These are phyloP conservation scores for Lumbricus terrestris DNA, from an alignment of 2,888 invertebrate genomes.

Conservation along the genomic window DNA sequence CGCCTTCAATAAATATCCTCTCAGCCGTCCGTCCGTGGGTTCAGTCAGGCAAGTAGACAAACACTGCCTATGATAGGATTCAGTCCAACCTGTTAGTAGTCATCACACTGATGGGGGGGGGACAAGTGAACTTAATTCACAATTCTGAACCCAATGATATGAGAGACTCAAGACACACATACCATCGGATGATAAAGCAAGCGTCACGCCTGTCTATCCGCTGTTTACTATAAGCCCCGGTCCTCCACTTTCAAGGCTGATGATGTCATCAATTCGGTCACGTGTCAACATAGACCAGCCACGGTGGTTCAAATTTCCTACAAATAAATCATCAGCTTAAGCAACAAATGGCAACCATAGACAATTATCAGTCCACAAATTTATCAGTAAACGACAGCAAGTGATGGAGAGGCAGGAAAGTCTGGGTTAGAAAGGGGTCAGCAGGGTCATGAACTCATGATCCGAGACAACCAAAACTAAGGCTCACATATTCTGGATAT, in stretches of 20 bases:
- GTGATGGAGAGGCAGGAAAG: background rate
- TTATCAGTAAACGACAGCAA: background rate
- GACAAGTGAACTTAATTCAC: background rate
- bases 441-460: no score
- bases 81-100: background rate
- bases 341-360: background rate
- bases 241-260: background rate
- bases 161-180: background rate
- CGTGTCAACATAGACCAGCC: background rate
- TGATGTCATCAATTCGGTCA: background rate
- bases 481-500: no score
- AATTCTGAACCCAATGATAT: background rate
- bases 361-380: background rate
- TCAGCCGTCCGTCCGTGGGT: no score
- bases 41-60: background rate
- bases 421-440: no score
- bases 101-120: background rate
- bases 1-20: background rate
- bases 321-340: background rate
- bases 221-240: background rate
- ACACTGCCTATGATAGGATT: background rate
- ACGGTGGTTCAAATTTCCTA: background rate
- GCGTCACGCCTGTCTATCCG: background rate
- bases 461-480: no score
- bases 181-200: background rate